Evolutionary conservation across 2,888 invertebrate species (phyloP).

Genomic region (Harmothoe impar): DNA sequence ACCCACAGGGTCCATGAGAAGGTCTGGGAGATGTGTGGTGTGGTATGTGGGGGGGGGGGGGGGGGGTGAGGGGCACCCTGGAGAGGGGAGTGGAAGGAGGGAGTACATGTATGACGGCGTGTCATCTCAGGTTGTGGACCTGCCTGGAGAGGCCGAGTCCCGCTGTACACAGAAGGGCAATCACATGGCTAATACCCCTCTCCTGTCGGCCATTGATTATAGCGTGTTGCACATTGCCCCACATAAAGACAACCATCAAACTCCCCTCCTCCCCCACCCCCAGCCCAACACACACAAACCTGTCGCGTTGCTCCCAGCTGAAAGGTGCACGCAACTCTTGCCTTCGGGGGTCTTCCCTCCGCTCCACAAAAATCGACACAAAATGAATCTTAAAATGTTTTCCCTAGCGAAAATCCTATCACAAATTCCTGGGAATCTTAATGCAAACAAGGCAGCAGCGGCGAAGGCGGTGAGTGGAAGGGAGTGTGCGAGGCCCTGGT

Average conservation of each 20-base stretch:
- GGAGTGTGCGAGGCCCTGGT: neutral
- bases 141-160: neutral
- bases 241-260: neutral
- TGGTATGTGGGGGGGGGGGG: neutral
- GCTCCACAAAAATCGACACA: neutral
- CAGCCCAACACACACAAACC: neutral
- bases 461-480: neutral
- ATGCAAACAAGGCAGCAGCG: neutral
- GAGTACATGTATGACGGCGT: slow-evolving; percentile 40
- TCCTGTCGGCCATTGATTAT: neutral
- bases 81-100: neutral
- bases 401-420: neutral
- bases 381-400: neutral
- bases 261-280: neutral
- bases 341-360: neutral
- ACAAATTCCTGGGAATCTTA: neutral
- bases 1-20: neutral
- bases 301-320: neutral
- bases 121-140: neutral
- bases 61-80: neutral
- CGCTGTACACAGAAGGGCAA: slow-evolving; percentile 39
- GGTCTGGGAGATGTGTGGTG: neutral
- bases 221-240: neutral
- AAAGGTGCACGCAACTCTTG: neutral
- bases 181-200: neutral